Conservation (phyloP, 2,113 vertebrate species). For the Hippotragus niger region DNA sequence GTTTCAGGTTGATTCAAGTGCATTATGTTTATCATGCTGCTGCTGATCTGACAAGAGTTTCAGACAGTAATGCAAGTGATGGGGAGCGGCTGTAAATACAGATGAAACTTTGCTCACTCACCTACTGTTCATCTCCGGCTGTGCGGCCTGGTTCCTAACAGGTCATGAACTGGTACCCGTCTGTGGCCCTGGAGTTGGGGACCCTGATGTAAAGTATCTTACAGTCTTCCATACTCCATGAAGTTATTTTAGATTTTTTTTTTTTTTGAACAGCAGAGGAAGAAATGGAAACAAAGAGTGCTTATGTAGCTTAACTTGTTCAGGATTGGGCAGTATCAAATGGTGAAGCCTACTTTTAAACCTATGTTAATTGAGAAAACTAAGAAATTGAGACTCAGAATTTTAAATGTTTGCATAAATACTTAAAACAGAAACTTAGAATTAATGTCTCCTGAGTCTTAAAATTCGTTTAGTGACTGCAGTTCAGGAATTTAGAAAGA, state of each 20-base stretch:
- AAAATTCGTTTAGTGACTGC: neutral
- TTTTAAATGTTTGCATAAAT: neutral
- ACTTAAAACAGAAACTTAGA: neutral
- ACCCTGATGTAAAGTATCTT: neutral
- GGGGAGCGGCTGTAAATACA: neutral
- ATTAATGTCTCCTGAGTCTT: neutral
- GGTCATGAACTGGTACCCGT: neutral
- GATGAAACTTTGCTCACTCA: neutral
- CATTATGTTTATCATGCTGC: neutral
- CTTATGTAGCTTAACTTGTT: constrained; percentile 14
- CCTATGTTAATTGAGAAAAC: neutral
- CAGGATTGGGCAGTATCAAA: neutral
- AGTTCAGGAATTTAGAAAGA: constrained; percentile 9
- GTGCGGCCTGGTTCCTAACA: neutral
- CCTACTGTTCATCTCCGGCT: neutral
- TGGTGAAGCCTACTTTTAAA: neutral
- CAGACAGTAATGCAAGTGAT: neutral
- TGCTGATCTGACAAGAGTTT: neutral
- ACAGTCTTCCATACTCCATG: neutral
- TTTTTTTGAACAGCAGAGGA: neutral
- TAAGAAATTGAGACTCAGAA: neutral
- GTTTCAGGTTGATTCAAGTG: neutral
- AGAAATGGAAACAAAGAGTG: neutral
- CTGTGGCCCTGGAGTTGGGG: neutral
- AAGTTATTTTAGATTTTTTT: neutral